Conservation (phyloP, 2,888 invertebrate species). For the Epiblema foenella region DNA sequence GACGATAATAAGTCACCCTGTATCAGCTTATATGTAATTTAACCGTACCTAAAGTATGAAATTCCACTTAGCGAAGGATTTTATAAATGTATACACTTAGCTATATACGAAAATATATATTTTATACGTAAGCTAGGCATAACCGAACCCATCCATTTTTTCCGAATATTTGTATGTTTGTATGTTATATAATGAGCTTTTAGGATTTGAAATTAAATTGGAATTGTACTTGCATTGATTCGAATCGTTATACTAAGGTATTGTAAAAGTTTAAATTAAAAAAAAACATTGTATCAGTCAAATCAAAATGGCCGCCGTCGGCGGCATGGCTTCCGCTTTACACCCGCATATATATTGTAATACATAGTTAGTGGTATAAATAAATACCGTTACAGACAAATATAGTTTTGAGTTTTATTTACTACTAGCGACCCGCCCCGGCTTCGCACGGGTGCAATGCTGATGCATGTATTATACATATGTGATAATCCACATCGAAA, state of each 20-base stretch:
- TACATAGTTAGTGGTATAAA: slow-evolving; percentile 59
- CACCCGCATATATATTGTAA: slow-evolving; percentile 53
- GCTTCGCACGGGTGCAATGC: too few relatives aligned
- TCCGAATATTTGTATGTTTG: slow-evolving; percentile 53
- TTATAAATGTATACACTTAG: slow-evolving; percentile 53
- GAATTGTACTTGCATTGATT: slow-evolving; percentile 30
- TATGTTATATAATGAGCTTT: slow-evolving; percentile 45
- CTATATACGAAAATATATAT: slow-evolving; percentile 56
- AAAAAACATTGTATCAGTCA: neutral
- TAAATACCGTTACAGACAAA: slow-evolving; percentile 59
- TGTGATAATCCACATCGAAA: too few relatives aligned
- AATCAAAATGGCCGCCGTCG: slow-evolving; percentile 5
- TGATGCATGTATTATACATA: too few relatives aligned
- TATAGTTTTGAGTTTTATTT: slow-evolving; percentile 47
- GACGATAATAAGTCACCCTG: slow-evolving; percentile 31
- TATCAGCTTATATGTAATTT: slow-evolving; percentile 19
- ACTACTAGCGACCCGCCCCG: neutral
- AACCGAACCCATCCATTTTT: slow-evolving; percentile 64
- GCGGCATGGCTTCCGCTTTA: slow-evolving; percentile 48
- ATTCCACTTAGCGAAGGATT: slow-evolving; percentile 48
- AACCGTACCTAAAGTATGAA: slow-evolving; percentile 24
- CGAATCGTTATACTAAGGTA: slow-evolving; percentile 14
- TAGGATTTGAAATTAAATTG: slow-evolving; percentile 33
- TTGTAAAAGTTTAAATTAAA: slow-evolving; percentile 16
- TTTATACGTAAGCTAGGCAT: slow-evolving; percentile 70